A percentile compares a stretch with the other conserved stretches of the same genome.
Evolutionary conservation across 1,140 invertebrate species (phyloP).

Genomic region (Drosophila pectinifera): DNA sequence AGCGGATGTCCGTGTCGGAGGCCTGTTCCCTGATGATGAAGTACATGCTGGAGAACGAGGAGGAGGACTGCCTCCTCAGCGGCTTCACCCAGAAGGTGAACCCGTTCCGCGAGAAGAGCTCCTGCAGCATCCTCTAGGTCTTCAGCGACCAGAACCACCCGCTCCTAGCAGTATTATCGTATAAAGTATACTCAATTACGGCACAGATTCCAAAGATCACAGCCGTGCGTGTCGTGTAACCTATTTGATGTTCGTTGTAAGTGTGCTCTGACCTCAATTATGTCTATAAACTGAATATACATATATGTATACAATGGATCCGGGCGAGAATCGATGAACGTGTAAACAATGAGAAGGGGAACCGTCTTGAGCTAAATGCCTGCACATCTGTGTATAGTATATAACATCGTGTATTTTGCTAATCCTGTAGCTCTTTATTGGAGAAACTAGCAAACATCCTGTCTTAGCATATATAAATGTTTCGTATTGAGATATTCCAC

Average conservation of each 20-base stretch:
- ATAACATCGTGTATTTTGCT: slow-evolving; percentile 73
- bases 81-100: slow-evolving; percentile 98
- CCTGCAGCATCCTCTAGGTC: slow-evolving; percentile 92
- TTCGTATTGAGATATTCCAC: slow-evolving; percentile 63
- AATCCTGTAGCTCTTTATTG: slow-evolving; percentile 77
- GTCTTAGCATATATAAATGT: slow-evolving; percentile 56
- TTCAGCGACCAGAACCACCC: slow-evolving; percentile 11
- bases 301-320: slow-evolving; percentile 62
- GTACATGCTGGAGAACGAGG: slow-evolving; percentile 95
- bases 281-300: slow-evolving; percentile 79
- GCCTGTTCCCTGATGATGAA: slow-evolving; percentile 97
- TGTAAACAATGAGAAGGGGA: slow-evolving; percentile 39
- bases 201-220: slow-evolving; percentile 25
- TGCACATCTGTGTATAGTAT: slow-evolving; percentile 53
- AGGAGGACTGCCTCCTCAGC: slow-evolving; percentile 96
- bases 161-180: slow-evolving; percentile 70
- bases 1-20: slow-evolving; percentile 93
- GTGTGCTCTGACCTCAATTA: slow-evolving; percentile 77
- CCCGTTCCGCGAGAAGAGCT: slow-evolving; percentile 98
- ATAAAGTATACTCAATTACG: slow-evolving; percentile 47
- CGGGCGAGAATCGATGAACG: slow-evolving; percentile 43
- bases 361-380: slow-evolving; percentile 70
- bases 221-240: slow-evolving; percentile 54
- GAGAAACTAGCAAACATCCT: slow-evolving; percentile 47
- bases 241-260: slow-evolving; percentile 73